These are phyloP conservation scores for Hypotaenidia philippensis DNA, from an alignment of 2,797 vertebrate genomes.

Conservation along the genomic window DNA sequence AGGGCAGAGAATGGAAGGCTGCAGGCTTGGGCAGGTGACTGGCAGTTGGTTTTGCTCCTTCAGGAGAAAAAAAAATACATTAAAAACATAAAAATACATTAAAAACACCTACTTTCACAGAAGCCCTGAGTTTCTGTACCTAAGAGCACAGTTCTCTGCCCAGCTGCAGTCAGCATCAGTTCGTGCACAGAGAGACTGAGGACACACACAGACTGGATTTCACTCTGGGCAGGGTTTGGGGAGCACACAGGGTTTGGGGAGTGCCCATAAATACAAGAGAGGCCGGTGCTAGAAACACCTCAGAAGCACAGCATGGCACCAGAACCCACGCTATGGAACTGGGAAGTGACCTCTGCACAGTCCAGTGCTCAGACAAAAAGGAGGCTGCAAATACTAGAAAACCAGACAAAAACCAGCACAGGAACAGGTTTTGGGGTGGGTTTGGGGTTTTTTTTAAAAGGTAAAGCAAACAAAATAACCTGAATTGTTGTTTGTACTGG, in stretches of 20 bases:
- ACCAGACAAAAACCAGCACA: background rate
- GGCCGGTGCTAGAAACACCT: background rate
- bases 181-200: background rate
- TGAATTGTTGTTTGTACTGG: background rate
- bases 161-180: background rate
- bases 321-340: background rate
- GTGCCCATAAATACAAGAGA: background rate
- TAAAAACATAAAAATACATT: background rate
- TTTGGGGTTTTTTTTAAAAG: background rate
- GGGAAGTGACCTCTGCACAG: background rate
- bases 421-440: background rate
- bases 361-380: background rate
- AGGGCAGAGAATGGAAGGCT: fast-evolving
- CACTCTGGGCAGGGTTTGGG: background rate
- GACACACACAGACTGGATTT: background rate
- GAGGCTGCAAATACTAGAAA: background rate
- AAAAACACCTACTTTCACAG: background rate
- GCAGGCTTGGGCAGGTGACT: fast-evolving
- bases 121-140: background rate
- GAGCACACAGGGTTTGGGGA: background rate
- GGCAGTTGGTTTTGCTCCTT: background rate
- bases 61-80: background rate
- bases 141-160: background rate
- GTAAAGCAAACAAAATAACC: slow-evolving; percentile 33
- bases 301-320: background rate